A percentile compares a stretch with the other conserved stretches of the same genome.
Conservation (phyloP, 1,140 invertebrate species). For the Drosophila orosa region DNA sequence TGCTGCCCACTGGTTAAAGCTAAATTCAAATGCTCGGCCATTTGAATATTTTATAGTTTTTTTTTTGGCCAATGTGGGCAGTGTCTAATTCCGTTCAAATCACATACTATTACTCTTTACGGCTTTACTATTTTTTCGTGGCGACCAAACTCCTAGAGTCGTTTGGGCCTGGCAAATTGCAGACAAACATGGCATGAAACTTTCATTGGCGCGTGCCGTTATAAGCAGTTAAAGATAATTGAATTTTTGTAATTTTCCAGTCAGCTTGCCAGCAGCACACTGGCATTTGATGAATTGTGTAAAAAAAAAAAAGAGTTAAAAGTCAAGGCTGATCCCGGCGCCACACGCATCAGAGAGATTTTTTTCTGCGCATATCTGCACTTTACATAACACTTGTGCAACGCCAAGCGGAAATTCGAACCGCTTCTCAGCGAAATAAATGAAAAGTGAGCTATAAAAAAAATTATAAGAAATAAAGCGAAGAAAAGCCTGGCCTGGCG, state of each 20-base stretch:
- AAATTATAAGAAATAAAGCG: background rate
- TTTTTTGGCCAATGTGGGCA: constrained; percentile 27
- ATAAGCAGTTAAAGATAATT: constrained; percentile 56
- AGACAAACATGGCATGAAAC: constrained; percentile 35
- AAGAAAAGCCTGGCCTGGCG: constrained; percentile 8
- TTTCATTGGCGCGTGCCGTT: constrained; percentile 64
- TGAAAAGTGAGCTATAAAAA: constrained; percentile 25
- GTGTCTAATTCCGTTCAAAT: constrained; percentile 26
- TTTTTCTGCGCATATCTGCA: constrained; percentile 27
- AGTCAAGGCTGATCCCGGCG: constrained; percentile 57
- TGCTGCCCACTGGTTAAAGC: constrained; percentile 10
- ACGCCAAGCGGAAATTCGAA: constrained; percentile 56
- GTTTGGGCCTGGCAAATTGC: constrained; percentile 42
- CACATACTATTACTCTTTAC: constrained; percentile 28
- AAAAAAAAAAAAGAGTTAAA: constrained; percentile 54
- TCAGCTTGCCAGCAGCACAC: constrained; percentile 10
- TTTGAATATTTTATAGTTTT: constrained; percentile 25
- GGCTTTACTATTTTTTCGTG: background rate
- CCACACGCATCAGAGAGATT: constrained; percentile 30
- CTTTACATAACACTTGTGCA: constrained; percentile 64
- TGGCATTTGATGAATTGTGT: constrained; percentile 56
- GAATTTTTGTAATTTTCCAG: constrained; percentile 49
- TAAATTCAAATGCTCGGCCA: constrained; percentile 2
- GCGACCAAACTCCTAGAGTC: constrained; percentile 37
- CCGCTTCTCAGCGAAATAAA: constrained; percentile 39